Conservation (phyloP, 2,797 vertebrate species). For the Helostoma temminkii region DNA sequence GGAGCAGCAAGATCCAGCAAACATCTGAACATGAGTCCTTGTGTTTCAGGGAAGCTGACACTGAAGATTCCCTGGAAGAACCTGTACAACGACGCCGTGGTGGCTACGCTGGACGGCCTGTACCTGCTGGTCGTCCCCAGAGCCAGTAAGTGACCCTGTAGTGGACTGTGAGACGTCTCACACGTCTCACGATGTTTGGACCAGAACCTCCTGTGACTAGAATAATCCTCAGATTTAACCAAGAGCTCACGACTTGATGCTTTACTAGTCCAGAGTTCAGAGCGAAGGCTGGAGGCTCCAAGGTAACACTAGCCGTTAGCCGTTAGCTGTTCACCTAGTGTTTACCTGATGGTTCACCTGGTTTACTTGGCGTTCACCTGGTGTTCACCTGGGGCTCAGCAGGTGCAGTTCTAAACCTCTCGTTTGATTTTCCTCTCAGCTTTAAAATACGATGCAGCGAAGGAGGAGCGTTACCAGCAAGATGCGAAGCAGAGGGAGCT, state of each 20-base stretch:
- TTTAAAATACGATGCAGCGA: conserved; percentile 92
- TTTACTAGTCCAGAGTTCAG: too few relatives aligned
- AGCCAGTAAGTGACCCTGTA: conserved; percentile 87
- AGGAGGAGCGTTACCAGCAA: conserved; percentile 92
- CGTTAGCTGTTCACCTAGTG: too few relatives aligned
- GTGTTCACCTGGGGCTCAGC: background rate
- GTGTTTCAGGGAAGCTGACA: conserved; percentile 89
- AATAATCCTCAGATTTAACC: too few relatives aligned
- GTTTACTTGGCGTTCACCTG: too few relatives aligned
- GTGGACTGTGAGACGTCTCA: too few relatives aligned
- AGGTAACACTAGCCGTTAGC: too few relatives aligned
- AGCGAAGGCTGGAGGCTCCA: too few relatives aligned
- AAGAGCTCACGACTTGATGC: too few relatives aligned
- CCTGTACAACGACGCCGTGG: conserved; percentile 94
- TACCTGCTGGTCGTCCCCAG: conserved; percentile 95
- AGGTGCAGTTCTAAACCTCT: background rate
- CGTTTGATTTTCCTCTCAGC: conserved; percentile 76
- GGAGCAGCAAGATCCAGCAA: too few relatives aligned
- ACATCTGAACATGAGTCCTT: background rate
- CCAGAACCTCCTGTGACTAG: too few relatives aligned
- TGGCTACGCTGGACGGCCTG: conserved; percentile 93
- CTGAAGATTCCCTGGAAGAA: conserved; percentile 99
- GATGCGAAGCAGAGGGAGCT: conserved; percentile 94
- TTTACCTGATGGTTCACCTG: too few relatives aligned
- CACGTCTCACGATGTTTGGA: too few relatives aligned